phyloP scores from a whole-genome alignment of 2,888 invertebrate species.

The Sialis lutaria region DNA sequence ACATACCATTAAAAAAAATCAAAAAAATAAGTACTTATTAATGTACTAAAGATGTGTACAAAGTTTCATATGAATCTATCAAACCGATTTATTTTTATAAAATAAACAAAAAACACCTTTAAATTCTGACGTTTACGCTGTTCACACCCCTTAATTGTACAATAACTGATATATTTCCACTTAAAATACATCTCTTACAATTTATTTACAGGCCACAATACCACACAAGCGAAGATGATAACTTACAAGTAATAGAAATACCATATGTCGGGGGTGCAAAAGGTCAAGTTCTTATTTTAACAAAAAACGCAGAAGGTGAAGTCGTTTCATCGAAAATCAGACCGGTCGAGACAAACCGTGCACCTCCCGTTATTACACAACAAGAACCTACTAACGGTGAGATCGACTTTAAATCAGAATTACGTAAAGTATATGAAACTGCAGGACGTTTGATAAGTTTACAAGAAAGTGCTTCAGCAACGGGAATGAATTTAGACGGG shows the following conservation, averaged over 20 bases:
- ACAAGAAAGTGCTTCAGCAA: constrained; percentile 41
- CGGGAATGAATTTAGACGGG: constrained; percentile 33
- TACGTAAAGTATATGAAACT: constrained; percentile 1
- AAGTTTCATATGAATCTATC: no score
- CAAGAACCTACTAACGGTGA: not conserved
- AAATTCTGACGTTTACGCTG: no score
- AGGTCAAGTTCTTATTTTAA: constrained; percentile 47
- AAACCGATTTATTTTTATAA: no score
- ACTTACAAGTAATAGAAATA: constrained; percentile 15
- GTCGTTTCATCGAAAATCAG: constrained; percentile 15
- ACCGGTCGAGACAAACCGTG: not conserved
- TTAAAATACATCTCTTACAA: not conserved
- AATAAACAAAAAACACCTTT: no score
- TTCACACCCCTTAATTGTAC: no score
- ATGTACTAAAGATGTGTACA: no score
- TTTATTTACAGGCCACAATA: constrained; percentile 3
- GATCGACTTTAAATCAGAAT: not conserved
- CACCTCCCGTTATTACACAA: not conserved
- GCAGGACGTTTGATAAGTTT: constrained; percentile 39
- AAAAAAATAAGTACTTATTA: no score
- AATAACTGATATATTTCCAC: no score
- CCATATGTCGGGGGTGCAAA: constrained; percentile 58
- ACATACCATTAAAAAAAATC: no score
- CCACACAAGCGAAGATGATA: not conserved
- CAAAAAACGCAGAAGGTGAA: constrained; percentile 32